Evolutionary conservation across 2,888 invertebrate species (phyloP).

Genomic region (Falcaria lacertinaria): DNA sequence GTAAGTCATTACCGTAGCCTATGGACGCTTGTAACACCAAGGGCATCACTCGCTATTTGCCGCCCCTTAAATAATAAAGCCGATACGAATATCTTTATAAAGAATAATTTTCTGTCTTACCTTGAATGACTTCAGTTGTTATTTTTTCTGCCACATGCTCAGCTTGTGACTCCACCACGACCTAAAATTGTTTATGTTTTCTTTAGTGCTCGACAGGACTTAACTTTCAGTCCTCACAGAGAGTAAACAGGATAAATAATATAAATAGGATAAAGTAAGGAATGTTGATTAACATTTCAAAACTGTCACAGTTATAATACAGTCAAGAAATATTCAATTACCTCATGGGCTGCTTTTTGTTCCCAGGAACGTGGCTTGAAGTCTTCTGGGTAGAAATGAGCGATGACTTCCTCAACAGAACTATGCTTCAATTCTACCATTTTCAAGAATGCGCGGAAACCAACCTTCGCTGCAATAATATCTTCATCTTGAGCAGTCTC

Average conservation of each 20-base stretch:
- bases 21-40: too few species aligned
- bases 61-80: too few species aligned
- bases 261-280: too few species aligned
- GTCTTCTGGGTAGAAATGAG: conserved; percentile 90
- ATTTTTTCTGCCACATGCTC: conserved; percentile 49
- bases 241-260: too few species aligned
- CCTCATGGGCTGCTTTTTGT: conserved; percentile 83
- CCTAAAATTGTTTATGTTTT: conserved; percentile 36
- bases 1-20: too few species aligned
- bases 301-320: too few species aligned
- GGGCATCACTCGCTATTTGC: too few species aligned
- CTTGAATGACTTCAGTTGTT: conserved; percentile 49
- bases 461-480: conserved; percentile 87
- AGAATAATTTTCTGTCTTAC: conserved; percentile 29
- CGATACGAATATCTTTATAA: too few species aligned
- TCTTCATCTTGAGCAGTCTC: conserved; percentile 89
- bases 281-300: too few species aligned
- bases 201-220: too few species aligned
- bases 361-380: conserved; percentile 91
- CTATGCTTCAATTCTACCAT: conserved; percentile 90
- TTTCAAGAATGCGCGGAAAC: conserved; percentile 91
- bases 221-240: too few species aligned
- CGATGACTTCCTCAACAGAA: conserved; percentile 91
- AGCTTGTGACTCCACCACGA: conserved; percentile 45
- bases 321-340: conserved; percentile 39